Base-by-base conservation (phyloP, 2,888 invertebrate species). In the Eugnorisma glareosa region DNA sequence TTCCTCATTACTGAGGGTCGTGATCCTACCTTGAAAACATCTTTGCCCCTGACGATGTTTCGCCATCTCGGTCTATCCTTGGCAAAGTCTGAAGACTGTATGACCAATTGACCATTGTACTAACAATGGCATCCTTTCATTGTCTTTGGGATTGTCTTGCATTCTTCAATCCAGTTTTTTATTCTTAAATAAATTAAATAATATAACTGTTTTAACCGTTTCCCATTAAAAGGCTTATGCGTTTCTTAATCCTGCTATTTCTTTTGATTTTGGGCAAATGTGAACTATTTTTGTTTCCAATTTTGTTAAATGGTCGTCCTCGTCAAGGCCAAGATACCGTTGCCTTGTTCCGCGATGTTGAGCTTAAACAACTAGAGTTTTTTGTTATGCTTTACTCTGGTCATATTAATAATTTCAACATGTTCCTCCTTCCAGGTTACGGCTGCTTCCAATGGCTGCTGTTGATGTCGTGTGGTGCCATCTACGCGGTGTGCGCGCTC, bases 401-500 rank as follows among this genome's bases (percentile, higher is more conserved):
- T 1, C 8, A 37, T 24, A 21, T 8, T 21, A 21, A 37, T 1
- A 43, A 51, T 0, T 31, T 18, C 13, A 1, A 0, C 6, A 15
- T 73, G 24, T 59, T 54, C 54, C 2, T 64, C 43, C 31, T 87
- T 90, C 31, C 93, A 98, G 98, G 97, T 2, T 97, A 97, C 93
- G 98, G 98, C 75, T 94, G 95, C 85, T 98, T 98, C 93, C 98
- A 98, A 92, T 97, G 96, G 91, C 92, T 97, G 81, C 95, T 98
- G 67, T 93, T 98, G 80, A 93, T 97, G 88, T 96, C 98, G 1
- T 97, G 97, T 89, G 98, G 98, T 5, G 97, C 97, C 72, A 97
- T 98, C 81, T 98, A 98, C 91, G 97, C 98, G 18, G 97, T 97
- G 75, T 98, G 98, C 91, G 98, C 98, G 5, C 97, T 98, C 88